phyloP scores from a whole-genome alignment of 2,797 vertebrate genomes.

The Catharus ustulatus region DNA sequence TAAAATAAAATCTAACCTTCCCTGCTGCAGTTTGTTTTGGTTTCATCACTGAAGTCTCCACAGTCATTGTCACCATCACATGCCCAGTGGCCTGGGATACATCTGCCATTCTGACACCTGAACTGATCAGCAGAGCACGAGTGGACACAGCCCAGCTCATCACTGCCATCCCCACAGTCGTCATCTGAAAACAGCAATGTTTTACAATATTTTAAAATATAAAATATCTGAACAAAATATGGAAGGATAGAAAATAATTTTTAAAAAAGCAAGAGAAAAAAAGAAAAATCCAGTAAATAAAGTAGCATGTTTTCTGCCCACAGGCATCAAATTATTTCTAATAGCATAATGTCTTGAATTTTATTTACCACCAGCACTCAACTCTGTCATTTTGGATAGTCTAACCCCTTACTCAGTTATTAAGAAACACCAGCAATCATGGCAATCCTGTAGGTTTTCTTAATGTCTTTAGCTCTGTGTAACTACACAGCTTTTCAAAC shows the following conservation, averaged over 20 bases:
- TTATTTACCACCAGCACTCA: neutral
- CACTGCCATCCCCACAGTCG: constrained; percentile 95
- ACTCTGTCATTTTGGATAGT: neutral
- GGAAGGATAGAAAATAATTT: rapidly evolving
- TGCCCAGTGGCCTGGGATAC: constrained; percentile 92
- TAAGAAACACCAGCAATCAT: neutral
- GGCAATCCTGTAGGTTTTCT: neutral
- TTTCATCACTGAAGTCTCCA: constrained; percentile 94
- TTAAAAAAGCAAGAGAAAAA: neutral
- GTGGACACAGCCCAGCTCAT: constrained; percentile 87
- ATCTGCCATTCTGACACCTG: constrained; percentile 89
- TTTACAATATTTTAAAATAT: rapidly evolving
- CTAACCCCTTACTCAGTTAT: neutral
- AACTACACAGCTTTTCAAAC: neutral
- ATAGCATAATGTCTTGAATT: neutral
- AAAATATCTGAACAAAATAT: rapidly evolving
- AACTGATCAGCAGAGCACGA: constrained; percentile 90
- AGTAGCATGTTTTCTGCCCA: neutral
- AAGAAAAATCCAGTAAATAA: neutral
- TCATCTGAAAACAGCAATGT: constrained; percentile 80
- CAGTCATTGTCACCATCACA: constrained; percentile 98
- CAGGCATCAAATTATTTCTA: neutral
- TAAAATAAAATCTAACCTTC: constrained; percentile 71
- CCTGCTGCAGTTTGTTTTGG: constrained; percentile 84
- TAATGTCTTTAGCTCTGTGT: neutral